phyloP scores from a whole-genome alignment of 2,888 invertebrate genomes.

The Campoplex capitator region DNA sequence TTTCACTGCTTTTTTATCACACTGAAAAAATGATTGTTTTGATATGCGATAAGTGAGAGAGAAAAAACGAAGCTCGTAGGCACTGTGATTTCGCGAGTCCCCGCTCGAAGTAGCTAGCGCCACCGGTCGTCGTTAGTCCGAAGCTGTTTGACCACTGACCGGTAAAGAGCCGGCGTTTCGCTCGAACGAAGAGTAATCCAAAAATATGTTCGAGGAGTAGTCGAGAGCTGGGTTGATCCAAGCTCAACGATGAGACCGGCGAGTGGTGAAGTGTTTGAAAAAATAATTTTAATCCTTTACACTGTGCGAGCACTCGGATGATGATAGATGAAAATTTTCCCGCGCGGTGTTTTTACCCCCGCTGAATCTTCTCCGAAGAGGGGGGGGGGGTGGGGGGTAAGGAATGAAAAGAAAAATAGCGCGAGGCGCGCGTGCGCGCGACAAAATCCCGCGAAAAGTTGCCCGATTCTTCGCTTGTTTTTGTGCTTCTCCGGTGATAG shows the following conservation, averaged over 20 bases:
- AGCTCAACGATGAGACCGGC: too few species aligned
- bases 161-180: conserved; percentile 31
- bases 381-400: too few species aligned
- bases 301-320: neutral
- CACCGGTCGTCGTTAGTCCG: conserved; percentile 18
- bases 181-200: conserved; percentile 3
- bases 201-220: neutral
- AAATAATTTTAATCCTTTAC: neutral
- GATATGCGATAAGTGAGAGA: neutral
- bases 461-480: conserved; percentile 5
- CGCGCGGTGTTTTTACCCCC: conserved; percentile 33
- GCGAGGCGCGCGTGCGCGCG: conserved; percentile 32
- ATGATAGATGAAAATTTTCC: neutral
- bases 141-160: conserved; percentile 29
- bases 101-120: conserved; percentile 28
- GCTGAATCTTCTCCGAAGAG: neutral
- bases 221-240: neutral
- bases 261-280: neutral
- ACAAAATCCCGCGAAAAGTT: neutral
- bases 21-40: neutral
- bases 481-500: neutral
- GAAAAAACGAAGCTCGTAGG: neutral
- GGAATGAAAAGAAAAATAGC: neutral
- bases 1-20: neutral
- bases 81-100: neutral